phyloP scores from a whole-genome alignment of 2,888 invertebrate genomes.

The Cryptosula pallasiana region DNA sequence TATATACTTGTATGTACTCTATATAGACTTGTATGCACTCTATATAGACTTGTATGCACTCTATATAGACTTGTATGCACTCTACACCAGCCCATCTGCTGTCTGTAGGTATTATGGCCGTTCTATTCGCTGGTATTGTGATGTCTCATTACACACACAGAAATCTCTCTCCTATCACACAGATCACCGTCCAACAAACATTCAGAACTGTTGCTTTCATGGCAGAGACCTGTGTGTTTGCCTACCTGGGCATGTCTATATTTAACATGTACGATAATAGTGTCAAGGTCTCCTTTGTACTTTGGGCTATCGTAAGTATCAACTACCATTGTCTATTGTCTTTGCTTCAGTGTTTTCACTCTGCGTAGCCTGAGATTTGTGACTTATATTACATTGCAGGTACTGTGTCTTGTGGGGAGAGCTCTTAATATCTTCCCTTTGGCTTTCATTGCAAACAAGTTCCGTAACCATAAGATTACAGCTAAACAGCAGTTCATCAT shows the following conservation, averaged over 20 bases:
- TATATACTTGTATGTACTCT: neutral
- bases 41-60: neutral
- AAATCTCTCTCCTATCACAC: constrained; percentile 94
- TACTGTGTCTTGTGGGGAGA: constrained; percentile 83
- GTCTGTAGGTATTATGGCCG: constrained; percentile 89
- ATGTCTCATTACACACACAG: constrained; percentile 99
- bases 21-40: constrained; percentile 16
- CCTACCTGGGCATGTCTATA: constrained; percentile 88
- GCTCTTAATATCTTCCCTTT: constrained; percentile 96
- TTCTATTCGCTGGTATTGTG: constrained; percentile 94
- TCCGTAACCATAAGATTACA: constrained; percentile 94
- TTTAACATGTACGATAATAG: constrained; percentile 84
- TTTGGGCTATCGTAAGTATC: constrained; percentile 76
- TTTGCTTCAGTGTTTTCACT: too few species aligned
- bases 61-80: constrained; percentile 5
- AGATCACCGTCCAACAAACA: constrained; percentile 98
- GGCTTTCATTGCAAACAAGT: constrained; percentile 86
- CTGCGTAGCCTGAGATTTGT: too few species aligned
- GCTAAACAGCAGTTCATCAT: constrained; percentile 98
- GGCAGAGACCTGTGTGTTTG: constrained; percentile 96
- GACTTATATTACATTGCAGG: constrained; percentile 34
- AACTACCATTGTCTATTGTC: too few species aligned
- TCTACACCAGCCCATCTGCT: too few species aligned
- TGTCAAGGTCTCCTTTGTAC: constrained; percentile 78
- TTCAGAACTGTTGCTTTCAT: constrained; percentile 95